Conservation (phyloP, 2,888 invertebrate genomes). For the Drosophila prostipennis region DNA sequence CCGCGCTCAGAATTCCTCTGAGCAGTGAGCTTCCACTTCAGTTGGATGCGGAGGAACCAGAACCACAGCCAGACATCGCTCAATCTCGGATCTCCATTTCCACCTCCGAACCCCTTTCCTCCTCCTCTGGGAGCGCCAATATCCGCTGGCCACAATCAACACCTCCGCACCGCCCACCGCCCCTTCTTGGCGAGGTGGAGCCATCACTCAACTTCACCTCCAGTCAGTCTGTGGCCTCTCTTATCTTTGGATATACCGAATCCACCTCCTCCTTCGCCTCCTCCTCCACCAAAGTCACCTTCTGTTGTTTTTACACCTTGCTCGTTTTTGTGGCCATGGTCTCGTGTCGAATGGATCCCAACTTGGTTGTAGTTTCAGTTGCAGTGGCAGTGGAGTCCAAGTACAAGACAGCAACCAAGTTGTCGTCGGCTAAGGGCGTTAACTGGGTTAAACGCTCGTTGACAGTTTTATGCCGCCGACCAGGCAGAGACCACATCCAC, state of each 20-base stretch:
- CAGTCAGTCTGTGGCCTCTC: constrained; percentile 56
- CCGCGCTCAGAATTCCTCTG: constrained; percentile 70
- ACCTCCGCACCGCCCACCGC: constrained; percentile 63
- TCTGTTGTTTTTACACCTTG: constrained; percentile 67
- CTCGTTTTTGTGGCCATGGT: constrained; percentile 42
- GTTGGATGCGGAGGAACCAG: constrained; percentile 21
- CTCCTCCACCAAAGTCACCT: background rate
- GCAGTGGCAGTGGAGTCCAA: constrained; percentile 6
- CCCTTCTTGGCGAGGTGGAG: constrained; percentile 47
- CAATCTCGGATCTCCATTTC: constrained; percentile 52
- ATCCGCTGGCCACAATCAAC: constrained; percentile 69
- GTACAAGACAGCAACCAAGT: constrained; percentile 21
- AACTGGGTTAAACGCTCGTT: constrained; percentile 76
- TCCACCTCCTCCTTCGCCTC: constrained; percentile 4
- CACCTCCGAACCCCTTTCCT: constrained; percentile 10
- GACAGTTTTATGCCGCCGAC: constrained; percentile 69
- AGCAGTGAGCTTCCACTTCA: constrained; percentile 29
- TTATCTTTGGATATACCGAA: constrained; percentile 41
- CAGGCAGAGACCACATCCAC: constrained; percentile 24
- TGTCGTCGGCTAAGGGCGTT: constrained; percentile 66
- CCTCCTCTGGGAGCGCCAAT: constrained; percentile 42
- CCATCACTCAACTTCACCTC: constrained; percentile 65
- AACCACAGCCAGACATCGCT: constrained; percentile 64
- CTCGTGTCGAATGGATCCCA: constrained; percentile 57
- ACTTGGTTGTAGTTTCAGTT: constrained; percentile 7